A percentile compares a stretch with the other conserved stretches of the same genome.
Conservation (phyloP, 2,797 vertebrate genomes). For the Tapera naevia region DNA sequence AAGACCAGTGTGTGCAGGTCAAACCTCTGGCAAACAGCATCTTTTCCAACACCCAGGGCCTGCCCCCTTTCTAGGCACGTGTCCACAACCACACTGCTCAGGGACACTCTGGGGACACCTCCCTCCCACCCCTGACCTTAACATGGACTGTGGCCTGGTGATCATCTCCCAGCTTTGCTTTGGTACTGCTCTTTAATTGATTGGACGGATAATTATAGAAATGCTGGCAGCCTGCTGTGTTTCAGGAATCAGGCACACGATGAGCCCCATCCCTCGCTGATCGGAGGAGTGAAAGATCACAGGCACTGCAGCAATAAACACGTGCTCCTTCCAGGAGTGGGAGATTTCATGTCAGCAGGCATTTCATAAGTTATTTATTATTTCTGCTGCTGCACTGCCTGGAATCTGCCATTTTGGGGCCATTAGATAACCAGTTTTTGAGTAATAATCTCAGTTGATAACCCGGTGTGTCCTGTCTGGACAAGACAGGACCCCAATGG, state of each 20-base stretch:
- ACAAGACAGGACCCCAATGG: background rate
- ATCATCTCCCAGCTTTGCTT: background rate
- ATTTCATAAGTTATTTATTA: constrained; percentile 28
- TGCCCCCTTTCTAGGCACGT: background rate
- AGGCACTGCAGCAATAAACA: background rate
- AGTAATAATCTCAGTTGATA: background rate
- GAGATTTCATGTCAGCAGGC: background rate
- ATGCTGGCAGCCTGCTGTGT: background rate
- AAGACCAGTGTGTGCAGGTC: accelerated
- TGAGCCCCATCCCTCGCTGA: accelerated
- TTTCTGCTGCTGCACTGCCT: background rate
- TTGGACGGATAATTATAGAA: constrained; percentile 37
- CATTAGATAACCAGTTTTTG: background rate
- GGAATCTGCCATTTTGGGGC: background rate
- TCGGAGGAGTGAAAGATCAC: background rate
- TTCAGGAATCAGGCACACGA: background rate
- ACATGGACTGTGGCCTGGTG: accelerated
- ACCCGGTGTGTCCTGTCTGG: too few relatives aligned
- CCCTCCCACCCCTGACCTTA: background rate
- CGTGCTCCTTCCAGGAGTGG: background rate
- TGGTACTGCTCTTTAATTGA: background rate
- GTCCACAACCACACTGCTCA: background rate
- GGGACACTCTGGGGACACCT: background rate
- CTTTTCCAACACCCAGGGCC: background rate
- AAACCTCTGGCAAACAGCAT: background rate